A percentile compares a stretch with the other conserved stretches of the same genome.
phyloP scores from a whole-genome alignment of 2,888 invertebrate genomes.

The Tipula helvola region DNA sequence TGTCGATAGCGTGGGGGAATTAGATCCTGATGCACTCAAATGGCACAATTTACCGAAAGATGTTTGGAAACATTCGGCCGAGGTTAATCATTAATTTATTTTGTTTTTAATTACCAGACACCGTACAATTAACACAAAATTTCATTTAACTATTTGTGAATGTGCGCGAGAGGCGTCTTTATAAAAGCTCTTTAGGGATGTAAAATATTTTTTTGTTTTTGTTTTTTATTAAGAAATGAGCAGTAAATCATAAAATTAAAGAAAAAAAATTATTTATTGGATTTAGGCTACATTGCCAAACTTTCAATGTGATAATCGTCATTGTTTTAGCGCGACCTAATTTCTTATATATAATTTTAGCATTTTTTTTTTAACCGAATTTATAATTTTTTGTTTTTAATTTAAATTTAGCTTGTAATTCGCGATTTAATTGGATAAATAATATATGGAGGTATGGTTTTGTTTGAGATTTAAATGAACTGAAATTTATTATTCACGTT shows the following conservation, averaged over 20 bases:
- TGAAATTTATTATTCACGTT: too few species aligned
- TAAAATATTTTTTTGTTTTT: not conserved
- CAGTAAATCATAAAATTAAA: not conserved
- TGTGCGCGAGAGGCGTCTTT: not conserved
- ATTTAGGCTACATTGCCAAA: not conserved
- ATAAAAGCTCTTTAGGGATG: not conserved
- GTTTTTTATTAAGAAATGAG: not conserved
- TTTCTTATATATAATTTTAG: not conserved
- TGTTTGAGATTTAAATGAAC: not conserved
- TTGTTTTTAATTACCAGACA: not conserved
- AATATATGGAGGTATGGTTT: not conserved
- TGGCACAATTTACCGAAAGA: conserved; percentile 70
- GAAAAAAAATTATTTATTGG: not conserved
- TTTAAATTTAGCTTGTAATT: not conserved
- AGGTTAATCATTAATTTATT: conserved; percentile 37
- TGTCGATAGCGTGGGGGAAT: not conserved
- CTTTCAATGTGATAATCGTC: not conserved
- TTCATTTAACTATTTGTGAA: not conserved
- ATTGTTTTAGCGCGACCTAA: not conserved
- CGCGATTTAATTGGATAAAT: not conserved
- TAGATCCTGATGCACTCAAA: conserved; percentile 19
- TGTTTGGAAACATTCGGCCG: conserved; percentile 69
- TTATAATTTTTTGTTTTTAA: not conserved
- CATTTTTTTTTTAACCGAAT: not conserved
- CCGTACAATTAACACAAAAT: not conserved